Percentiles rank a stretch among this genome's conserved stretches.
These are phyloP conservation scores for Pangasianodon hypophthalmus DNA, from an alignment of 2,113 vertebrate genomes.

Conservation along the genomic window DNA sequence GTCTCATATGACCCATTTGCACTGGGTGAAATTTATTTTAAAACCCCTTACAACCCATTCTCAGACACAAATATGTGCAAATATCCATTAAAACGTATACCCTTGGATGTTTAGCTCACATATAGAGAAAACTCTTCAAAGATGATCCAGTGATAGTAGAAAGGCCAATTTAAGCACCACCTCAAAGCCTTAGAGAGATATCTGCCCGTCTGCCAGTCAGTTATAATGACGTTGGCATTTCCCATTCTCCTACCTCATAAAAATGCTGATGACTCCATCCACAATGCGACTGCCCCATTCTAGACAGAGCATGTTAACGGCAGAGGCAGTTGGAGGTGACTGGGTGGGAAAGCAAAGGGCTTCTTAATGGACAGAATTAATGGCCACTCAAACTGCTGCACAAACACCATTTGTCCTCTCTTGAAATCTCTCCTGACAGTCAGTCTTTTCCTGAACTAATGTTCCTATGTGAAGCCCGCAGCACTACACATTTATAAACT, in stretches of 20 bases:
- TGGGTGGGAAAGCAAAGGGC: constrained; percentile 48
- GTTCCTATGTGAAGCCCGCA: constrained; percentile 31
- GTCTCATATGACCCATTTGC: constrained; percentile 3
- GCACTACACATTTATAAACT: constrained; percentile 44
- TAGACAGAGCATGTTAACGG: constrained; percentile 38
- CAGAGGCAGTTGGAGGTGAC: constrained; percentile 44
- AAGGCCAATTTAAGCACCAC: constrained; percentile 33
- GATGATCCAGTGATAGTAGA: constrained; percentile 25
- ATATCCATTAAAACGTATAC: constrained; percentile 6
- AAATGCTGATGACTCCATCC: constrained; percentile 53
- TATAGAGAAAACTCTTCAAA: constrained; percentile 11
- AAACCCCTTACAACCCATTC: neutral
- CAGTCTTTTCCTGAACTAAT: constrained; percentile 51
- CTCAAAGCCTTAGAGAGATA: constrained; percentile 39
- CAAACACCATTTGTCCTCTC: constrained; percentile 54
- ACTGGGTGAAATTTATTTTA: neutral
- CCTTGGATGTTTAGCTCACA: neutral
- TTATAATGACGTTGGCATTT: constrained; percentile 44
- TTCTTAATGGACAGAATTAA: constrained; percentile 55
- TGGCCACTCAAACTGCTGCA: constrained; percentile 50
- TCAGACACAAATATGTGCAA: neutral
- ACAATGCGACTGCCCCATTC: constrained; percentile 31
- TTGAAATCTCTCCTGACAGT: constrained; percentile 44
- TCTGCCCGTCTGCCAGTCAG: constrained; percentile 30
- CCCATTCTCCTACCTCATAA: constrained; percentile 46